Evolutionary conservation across 2,113 vertebrate genomes (phyloP), one percentile per base, ranked within the genome.

Genomic region (Tragelaphus buxtoni): DNA sequence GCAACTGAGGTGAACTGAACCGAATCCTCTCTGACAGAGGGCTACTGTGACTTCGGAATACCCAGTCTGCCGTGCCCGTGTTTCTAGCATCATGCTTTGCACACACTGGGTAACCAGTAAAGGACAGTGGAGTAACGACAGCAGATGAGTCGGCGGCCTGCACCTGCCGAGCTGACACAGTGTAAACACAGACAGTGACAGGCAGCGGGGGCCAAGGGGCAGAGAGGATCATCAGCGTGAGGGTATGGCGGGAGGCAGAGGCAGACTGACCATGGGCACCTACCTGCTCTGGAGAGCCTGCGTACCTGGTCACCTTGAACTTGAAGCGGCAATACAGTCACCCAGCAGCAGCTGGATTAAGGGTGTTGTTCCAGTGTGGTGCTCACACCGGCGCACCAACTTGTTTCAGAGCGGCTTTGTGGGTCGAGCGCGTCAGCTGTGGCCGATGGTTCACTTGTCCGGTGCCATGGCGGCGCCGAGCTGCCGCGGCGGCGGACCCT

Each of bases 121-220:
- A 47, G 92, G 49, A 7, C 1, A 18, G 80, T 61, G 35, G 51
- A 9, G 5, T 55, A 24, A 14, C 3, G 1, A 18, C 55, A n/a
- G 1, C 17, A 14, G 4, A 30, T 9, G 13, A 24, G 74, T 20
- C n/a, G 45, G 45, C 16, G 9, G 28, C 26, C 61, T 45, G 12
- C 45, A 6, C 4, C 39, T 32, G 32, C 35, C 11, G 0, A 12
- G 5, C 24, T 7, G 7, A 12, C 56, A 2, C 11, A 2, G 1
- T 5, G 5, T 14, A 28, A 32, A 4, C 55, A 7, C 9, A 30
- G 35, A 14, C 20, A 0, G 2, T 1, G 26, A 0, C 5, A 1
- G 35, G 61, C 2, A 3, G 63, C 1, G 2, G 18, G 16, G 56
- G 28, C 7, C 2, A 1, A 13, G 42, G 49, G 47, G 14, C 80